Conservation (phyloP, 2,797 vertebrate species). For the Micrastur ruficollis region DNA sequence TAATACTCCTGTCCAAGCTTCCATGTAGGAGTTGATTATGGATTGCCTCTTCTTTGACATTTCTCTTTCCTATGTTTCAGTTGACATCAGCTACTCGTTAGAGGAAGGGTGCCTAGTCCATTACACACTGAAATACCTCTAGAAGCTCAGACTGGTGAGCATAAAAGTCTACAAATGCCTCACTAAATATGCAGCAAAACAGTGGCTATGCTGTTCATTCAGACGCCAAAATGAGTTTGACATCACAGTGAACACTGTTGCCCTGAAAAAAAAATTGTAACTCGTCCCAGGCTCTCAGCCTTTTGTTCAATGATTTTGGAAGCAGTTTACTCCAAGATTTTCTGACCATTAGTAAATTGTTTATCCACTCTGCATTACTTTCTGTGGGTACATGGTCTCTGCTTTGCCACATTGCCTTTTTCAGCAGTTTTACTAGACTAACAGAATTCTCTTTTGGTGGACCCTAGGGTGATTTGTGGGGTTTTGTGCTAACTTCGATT, state of each 20-base stretch:
- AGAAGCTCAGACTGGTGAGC: background rate
- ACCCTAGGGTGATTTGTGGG: background rate
- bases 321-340: background rate
- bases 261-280: background rate
- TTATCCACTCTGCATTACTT: background rate
- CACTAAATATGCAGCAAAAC: background rate
- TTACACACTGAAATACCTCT: background rate
- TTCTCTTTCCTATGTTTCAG: background rate
- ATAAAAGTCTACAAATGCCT: background rate
- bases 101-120: background rate
- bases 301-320: background rate
- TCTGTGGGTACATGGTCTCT: background rate
- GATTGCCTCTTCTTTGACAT: background rate
- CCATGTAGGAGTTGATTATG: background rate
- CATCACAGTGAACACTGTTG: background rate
- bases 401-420: background rate
- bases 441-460: background rate
- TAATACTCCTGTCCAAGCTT: background rate
- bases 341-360: background rate
- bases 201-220: background rate
- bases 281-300: background rate
- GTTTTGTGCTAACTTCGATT: background rate
- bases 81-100: background rate
- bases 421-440: background rate
- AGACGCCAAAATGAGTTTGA: background rate